These are phyloP conservation scores for rat (Rattus norvegicus) DNA, from an alignment of 2,113 vertebrate species.

Conservation along the genomic window GRCr8 NC_086020.1:218296001-218296500, in stretches of 20 bases:
- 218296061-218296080: background rate
- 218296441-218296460: background rate
- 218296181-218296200: background rate
- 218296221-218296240: background rate
- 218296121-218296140: background rate
- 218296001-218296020: background rate
- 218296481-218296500: background rate
- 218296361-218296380: too few relatives aligned
- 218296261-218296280: background rate
- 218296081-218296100: background rate
- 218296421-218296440: background rate
- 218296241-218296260: background rate
- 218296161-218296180: background rate
- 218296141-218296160: background rate
- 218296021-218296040: background rate
- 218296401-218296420: background rate
- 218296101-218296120: background rate
- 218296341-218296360: too few relatives aligned
- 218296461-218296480: background rate
- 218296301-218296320: background rate
- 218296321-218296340: background rate
- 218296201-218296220: background rate
- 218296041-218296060: background rate
- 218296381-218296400: background rate
- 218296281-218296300: background rate